These are phyloP conservation scores for Toxotes lorentzi DNA, from an alignment of 2,797 vertebrate genomes.

Conservation along the genomic window DNA sequence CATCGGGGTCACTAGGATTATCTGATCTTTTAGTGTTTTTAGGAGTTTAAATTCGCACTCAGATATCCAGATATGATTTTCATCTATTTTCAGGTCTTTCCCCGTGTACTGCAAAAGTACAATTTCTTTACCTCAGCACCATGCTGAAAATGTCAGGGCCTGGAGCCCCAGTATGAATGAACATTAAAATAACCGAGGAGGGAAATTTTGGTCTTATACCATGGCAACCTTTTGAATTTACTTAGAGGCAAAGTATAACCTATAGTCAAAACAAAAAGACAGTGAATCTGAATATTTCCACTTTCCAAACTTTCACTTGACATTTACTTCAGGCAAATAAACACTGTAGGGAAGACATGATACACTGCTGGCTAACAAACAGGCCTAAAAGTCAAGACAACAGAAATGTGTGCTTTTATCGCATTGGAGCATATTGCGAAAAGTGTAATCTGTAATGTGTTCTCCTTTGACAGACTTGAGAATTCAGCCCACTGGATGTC, in stretches of 20 bases:
- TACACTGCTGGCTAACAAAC: conserved; percentile 5
- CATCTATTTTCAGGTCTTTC: not conserved
- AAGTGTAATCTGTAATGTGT: not conserved
- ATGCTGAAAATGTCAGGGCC: conserved; percentile 54
- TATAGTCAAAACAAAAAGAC: conserved; percentile 26
- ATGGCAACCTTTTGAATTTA: conserved; percentile 50
- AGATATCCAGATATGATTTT: not conserved
- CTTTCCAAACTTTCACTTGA: conserved; percentile 32
- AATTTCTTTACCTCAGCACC: conserved; percentile 16
- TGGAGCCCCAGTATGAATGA: conserved; percentile 29
- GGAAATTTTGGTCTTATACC: conserved; percentile 27
- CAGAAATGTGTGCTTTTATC: conserved; percentile 2
- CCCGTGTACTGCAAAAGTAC: not conserved
- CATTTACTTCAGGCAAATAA: conserved; percentile 44
- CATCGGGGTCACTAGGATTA: not conserved
- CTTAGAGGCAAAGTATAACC: conserved; percentile 33
- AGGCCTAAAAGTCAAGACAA: conserved; percentile 12
- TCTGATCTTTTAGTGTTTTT: not conserved
- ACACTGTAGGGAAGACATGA: conserved; percentile 19
- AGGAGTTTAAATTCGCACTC: conserved; percentile 9
- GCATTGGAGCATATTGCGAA: not conserved
- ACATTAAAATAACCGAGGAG: conserved; percentile 1
- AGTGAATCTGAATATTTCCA: conserved; percentile 31
- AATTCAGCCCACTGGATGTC: conserved; percentile 78
- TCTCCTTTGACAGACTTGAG: conserved; percentile 78